Evolutionary conservation across 1,140 invertebrate genomes (phyloP), one percentile per base, ranked within the genome.

Genomic region (Atta colombica): DNA sequence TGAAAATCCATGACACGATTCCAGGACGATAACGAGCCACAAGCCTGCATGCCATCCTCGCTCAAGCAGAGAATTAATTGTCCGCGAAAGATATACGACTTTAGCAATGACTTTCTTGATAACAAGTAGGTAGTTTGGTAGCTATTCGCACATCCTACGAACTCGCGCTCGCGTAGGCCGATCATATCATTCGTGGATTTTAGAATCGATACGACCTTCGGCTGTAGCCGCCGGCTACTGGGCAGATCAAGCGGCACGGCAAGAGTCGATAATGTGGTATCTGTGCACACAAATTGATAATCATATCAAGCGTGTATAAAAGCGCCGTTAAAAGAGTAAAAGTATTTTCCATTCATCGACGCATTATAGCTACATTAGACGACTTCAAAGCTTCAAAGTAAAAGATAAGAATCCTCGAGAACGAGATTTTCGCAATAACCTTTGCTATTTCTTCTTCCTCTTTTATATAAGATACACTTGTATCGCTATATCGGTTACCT

Each of bases 181-280:
- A 28, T 12, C 7, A 0, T 39, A 39, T 39, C 89, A 80, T 85
- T 85, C 78, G 58, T 80, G 68, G 75, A 91, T 91, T 91, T 91
- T 88, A 53, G 55, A 90, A 89, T 87, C 69, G 77, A 87, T 82
- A 87, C 78, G 88, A 84, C 88, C 78, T 90, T 90, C 89, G 88
- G 18, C 60, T 72, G 65, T 72, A 66, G 61, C 65, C 16, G 53
- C n/a, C 66, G 39, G 39, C 89, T 77, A 66, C 87, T 68, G 65
- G 58, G 51, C 60, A 81, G 72, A 90, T 90, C 85, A 88, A 87
- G 74, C 51, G 65, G 71, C 51, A 53, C 65, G 77, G 6, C 6
- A 35, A 35, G 31, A 35, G 5, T 69, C 88, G 86, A 69, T 84
- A 85, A 84, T 84, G 18, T 55, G 35, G 28, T 61, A 65, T 74